phyloP scores from a whole-genome alignment of 30 jellyfish, hydroid and myxozoan genomes.

The Chironex yamaguchii region DNA sequence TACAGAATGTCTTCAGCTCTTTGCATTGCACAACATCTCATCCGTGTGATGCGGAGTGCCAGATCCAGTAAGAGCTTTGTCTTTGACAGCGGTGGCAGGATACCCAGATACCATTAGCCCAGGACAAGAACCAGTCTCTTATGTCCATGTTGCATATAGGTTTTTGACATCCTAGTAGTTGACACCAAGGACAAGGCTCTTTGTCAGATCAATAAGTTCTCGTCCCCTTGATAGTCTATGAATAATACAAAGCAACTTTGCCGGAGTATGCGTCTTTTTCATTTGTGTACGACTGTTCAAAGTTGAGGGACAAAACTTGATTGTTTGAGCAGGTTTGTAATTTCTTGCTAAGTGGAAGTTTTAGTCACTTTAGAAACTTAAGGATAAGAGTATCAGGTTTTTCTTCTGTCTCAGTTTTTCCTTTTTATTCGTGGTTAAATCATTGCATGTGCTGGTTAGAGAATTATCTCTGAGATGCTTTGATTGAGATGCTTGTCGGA shows the following conservation, averaged over 20 bases:
- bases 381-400: too few relatives aligned
- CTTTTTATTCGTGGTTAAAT: neutral
- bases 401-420: too few relatives aligned
- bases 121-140: neutral
- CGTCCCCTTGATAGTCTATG: constrained; percentile 11
- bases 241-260: neutral
- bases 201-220: neutral
- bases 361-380: too few relatives aligned
- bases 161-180: neutral
- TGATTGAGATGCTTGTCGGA: constrained; percentile 23
- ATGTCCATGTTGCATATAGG: neutral
- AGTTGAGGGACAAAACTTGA: constrained; percentile 6
- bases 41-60: constrained; percentile 51
- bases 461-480: constrained; percentile 8
- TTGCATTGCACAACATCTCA: constrained; percentile 44
- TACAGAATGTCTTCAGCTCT: constrained; percentile 42
- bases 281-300: too few relatives aligned
- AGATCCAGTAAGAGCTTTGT: constrained; percentile 42
- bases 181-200: neutral
- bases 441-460: neutral
- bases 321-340: constrained; percentile 25
- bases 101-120: constrained; percentile 1
- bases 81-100: constrained; percentile 57
- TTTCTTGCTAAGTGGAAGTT: too few relatives aligned
- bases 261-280: too few relatives aligned